phyloP scores from a whole-genome alignment of 2,797 vertebrate species.

The Coregonus sp. region DNA sequence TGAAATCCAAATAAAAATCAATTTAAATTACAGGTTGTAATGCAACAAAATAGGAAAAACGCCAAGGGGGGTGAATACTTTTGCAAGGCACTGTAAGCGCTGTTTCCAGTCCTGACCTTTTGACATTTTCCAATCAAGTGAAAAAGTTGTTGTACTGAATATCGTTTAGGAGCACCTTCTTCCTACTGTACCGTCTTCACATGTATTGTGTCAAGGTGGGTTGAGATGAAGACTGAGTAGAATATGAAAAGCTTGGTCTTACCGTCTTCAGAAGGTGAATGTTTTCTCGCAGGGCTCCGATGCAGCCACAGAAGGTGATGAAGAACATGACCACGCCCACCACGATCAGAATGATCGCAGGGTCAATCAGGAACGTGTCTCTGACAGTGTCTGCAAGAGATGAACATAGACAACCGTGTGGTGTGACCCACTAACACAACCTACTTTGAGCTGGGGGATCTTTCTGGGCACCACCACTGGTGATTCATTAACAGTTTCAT shows the following conservation, averaged over 20 bases:
- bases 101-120: background rate
- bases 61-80: no score
- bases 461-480: background rate
- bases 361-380: conserved; percentile 79
- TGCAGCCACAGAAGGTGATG: conserved; percentile 83
- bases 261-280: conserved; percentile 79
- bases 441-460: background rate
- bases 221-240: background rate
- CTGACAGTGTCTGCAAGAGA: conserved; percentile 72
- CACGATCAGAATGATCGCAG: conserved; percentile 78
- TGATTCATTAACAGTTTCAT: background rate
- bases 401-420: conserved; percentile 35
- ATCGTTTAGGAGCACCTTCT: background rate
- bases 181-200: background rate
- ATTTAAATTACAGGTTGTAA: no score
- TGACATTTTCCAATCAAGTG: background rate
- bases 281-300: conserved; percentile 79
- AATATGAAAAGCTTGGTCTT: conserved; percentile 22
- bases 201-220: background rate
- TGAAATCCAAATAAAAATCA: no score
- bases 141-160: background rate
- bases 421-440: background rate
- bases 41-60: no score
- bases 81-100: background rate
- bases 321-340: conserved; percentile 84